phyloP scores from a whole-genome alignment of 2,888 invertebrate species.

The Leucozona laternaria region DNA sequence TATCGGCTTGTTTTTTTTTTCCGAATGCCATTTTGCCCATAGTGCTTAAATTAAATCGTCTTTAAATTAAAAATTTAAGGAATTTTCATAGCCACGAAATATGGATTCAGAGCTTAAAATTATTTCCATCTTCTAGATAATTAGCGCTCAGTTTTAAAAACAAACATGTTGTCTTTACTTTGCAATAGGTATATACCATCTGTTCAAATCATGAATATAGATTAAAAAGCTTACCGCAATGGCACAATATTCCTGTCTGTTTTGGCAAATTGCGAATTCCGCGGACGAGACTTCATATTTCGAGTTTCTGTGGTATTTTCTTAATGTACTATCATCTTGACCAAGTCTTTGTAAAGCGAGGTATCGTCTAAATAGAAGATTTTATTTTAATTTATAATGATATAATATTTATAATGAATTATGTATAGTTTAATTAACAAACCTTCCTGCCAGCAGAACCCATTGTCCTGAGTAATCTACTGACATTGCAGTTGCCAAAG shows the following conservation, averaged over 20 bases:
- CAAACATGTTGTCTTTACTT: too few relatives aligned
- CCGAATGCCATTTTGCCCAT: too few relatives aligned
- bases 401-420: neutral
- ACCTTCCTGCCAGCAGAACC: constrained; percentile 91
- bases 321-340: constrained; percentile 85
- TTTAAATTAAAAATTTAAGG: too few relatives aligned
- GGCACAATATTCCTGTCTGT: constrained; percentile 92
- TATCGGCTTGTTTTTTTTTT: too few relatives aligned
- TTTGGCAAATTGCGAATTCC: constrained; percentile 94
- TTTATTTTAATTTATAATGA: neutral
- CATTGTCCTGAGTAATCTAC: constrained; percentile 90
- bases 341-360: constrained; percentile 89
- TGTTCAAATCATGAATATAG: neutral
- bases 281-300: constrained; percentile 97
- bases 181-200: too few relatives aligned
- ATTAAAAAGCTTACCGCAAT: constrained; percentile 89
- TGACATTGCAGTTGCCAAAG: constrained; percentile 96
- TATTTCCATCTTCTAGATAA: too few relatives aligned
- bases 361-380: constrained; percentile 85
- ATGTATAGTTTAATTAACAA: constrained; percentile 82
- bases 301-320: constrained; percentile 93
- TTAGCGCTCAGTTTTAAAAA: too few relatives aligned
- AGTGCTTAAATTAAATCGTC: too few relatives aligned
- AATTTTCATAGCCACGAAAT: too few relatives aligned
- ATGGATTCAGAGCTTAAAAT: too few relatives aligned